Base-by-base conservation (phyloP, 2,113 vertebrate species). In the Varanus salvator region DNA sequence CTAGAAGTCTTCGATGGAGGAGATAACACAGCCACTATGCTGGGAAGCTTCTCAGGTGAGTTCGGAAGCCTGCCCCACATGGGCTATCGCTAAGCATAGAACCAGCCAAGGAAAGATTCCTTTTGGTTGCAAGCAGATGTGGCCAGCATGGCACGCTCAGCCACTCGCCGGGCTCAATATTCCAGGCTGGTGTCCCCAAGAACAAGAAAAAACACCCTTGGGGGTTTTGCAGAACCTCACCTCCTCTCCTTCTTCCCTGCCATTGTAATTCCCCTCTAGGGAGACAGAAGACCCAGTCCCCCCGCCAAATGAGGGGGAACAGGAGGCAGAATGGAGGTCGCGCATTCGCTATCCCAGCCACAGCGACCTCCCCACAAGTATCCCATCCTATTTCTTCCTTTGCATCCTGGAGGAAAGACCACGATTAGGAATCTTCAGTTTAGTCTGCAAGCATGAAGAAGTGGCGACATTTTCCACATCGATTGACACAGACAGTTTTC, bases 41-140 rank as follows among this genome's bases (percentile, higher is more conserved):
- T 99, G 93, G 99, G 99, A 4, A 99, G 99, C 89, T 99, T 99
- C 97, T 99, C 99, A 94, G 99, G 99, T 99, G 93, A 25, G 96
- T 91, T 80, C 38, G 50, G 54, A 68, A 50, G 19, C 1, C 0
- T 27, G 3, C 12, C 12, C 27, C 29, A 34, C 25, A 64, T 15
- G 1, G 34, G 71, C 25, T 27, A n/a, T 3, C 25, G 12, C 4
- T 19, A 5, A 34, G 21, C 48, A 3, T 69, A 7, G n/a, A 14
- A 69, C 15, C 44, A 7, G 54, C 2, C 1, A 1, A 78, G 44
- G 29, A 3, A 38, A 44, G 44, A 38, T n/a, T 17, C 5, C 25
- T 15, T 80, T 69, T 27, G 44, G n/a, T 57, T 27, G 50, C 34
- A 27, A 6, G 31, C 14, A 52, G 50, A 57, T 14, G 31, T 50